Evolutionary conservation across 1,140 invertebrate genomes (phyloP).

Genomic region (Hesperophylax magnus): DNA sequence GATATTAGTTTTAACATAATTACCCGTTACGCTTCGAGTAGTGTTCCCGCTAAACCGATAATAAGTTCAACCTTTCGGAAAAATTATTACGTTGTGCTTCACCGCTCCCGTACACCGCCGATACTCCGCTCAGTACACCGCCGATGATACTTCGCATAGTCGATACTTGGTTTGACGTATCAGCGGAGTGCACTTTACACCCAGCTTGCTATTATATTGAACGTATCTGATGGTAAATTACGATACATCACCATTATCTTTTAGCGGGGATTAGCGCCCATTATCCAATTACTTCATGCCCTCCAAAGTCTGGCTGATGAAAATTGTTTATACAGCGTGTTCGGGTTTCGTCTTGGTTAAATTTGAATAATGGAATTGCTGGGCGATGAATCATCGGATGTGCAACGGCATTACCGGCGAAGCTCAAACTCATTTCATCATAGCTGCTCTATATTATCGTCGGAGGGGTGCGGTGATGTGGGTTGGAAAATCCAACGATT

Average conservation of each 20-base stretch:
- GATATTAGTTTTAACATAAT: not conserved
- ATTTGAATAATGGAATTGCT: too few species aligned
- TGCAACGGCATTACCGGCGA: too few species aligned
- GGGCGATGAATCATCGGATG: too few species aligned
- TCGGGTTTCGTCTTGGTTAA: too few species aligned
- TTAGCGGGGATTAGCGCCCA: constrained; percentile 36
- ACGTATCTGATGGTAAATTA: not conserved
- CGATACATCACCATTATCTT: constrained; percentile 20
- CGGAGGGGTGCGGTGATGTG: too few species aligned
- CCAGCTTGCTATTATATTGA: not conserved
- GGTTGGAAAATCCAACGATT: too few species aligned
- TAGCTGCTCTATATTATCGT: too few species aligned
- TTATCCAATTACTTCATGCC: constrained; percentile 39
- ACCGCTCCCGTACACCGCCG: not conserved
- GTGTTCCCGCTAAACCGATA: not conserved
- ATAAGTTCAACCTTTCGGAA: constrained; percentile 15
- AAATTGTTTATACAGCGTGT: too few species aligned
- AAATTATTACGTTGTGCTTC: not conserved
- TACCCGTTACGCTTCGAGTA: not conserved
- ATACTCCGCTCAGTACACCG: not conserved
- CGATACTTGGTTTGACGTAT: not conserved
- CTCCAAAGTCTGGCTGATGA: not conserved
- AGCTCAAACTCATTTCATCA: too few species aligned
- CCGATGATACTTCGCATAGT: too few species aligned
- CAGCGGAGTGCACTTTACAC: not conserved